Percentiles rank a stretch among this genome's conserved stretches.
These are phyloP conservation scores for Megalurothrips usitatus DNA, from an alignment of 2,888 invertebrate genomes.

Conservation along the genomic window DNA sequence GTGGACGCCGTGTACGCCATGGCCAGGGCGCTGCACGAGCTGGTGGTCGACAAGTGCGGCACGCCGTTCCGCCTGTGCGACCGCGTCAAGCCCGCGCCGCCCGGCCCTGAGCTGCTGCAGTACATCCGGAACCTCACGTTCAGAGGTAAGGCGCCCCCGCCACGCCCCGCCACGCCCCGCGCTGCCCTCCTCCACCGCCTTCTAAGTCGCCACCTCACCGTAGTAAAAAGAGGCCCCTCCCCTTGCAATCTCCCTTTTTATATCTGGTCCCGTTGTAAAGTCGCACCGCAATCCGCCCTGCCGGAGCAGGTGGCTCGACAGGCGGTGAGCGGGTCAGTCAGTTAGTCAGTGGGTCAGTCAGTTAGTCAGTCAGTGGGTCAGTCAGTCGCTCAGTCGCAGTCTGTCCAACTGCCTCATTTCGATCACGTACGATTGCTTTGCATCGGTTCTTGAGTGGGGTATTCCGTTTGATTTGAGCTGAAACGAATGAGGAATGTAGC, in stretches of 20 bases:
- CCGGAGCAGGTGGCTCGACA: neutral
- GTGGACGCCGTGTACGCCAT: constrained; percentile 74
- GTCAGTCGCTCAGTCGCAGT: too few relatives aligned
- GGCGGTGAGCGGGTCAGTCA: neutral
- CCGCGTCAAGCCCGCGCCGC: constrained; percentile 49
- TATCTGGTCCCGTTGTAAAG: neutral
- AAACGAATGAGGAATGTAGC: too few relatives aligned
- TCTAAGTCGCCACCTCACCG: too few relatives aligned
- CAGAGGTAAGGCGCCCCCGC: constrained; percentile 43
- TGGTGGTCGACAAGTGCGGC: constrained; percentile 57
- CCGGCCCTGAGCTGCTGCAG: constrained; percentile 56
- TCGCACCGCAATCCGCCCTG: neutral
- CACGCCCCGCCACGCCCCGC: too few relatives aligned
- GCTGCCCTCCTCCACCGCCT: too few relatives aligned
- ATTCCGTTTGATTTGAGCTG: too few relatives aligned
- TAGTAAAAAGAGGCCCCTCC: too few relatives aligned
- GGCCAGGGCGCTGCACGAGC: constrained; percentile 63
- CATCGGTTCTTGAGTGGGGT: too few relatives aligned
- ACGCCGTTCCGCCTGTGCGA: constrained; percentile 46
- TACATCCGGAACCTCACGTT: constrained; percentile 61
- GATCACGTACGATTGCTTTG: too few relatives aligned
- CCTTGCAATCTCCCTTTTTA: neutral
- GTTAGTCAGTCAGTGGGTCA: too few relatives aligned
- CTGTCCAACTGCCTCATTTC: too few relatives aligned
- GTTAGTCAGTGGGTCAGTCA: too few relatives aligned